These are phyloP conservation scores for Hipparchia sbordonii DNA, from an alignment of 2,888 invertebrate genomes.

Conservation along the genomic window DNA sequence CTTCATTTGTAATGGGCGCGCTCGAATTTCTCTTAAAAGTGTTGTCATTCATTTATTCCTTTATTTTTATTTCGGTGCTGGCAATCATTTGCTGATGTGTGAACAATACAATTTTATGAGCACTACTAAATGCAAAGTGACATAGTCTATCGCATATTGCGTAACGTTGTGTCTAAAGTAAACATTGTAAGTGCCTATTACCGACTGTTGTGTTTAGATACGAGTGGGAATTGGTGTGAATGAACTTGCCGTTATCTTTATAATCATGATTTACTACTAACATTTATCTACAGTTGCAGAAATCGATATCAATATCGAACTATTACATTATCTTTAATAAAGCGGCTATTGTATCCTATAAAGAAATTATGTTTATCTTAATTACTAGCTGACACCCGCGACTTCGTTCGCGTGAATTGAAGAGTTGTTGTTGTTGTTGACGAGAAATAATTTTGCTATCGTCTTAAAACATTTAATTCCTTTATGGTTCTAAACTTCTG, in stretches of 20 bases:
- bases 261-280: conserved; percentile 9
- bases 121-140: neutral
- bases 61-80: too few species aligned
- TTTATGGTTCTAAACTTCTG: too few species aligned
- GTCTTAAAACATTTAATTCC: too few species aligned
- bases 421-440: too few species aligned
- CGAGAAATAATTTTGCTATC: too few species aligned
- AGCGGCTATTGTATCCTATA: neutral
- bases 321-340: neutral
- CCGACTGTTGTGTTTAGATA: neutral
- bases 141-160: neutral
- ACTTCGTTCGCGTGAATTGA: too few species aligned
- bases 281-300: conserved; percentile 1
- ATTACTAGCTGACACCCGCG: too few species aligned
- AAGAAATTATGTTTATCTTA: too few species aligned
- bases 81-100: neutral
- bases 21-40: too few species aligned
- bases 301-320: neutral
- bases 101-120: neutral
- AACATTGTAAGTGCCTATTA: neutral
- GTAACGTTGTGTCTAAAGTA: neutral
- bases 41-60: too few species aligned
- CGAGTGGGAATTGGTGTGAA: conserved; percentile 2
- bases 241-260: conserved; percentile 13
- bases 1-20: too few species aligned